These are phyloP conservation scores for Athene noctua DNA, from an alignment of 2,113 vertebrate species.

Conservation along the genomic window DNA sequence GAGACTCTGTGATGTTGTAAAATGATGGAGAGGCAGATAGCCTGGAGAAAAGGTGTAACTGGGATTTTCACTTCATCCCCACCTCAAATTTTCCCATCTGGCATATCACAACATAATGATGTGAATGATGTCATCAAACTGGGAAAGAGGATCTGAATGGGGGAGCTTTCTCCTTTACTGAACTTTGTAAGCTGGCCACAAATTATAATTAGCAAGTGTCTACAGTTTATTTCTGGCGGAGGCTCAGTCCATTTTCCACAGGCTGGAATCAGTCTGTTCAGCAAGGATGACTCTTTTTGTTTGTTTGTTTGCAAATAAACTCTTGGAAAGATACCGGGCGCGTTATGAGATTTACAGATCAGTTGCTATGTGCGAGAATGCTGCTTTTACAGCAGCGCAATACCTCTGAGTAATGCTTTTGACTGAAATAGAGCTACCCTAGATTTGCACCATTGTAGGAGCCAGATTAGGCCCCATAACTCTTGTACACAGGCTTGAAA, in stretches of 20 bases:
- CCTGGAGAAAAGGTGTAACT: constrained; percentile 48
- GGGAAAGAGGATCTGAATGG: constrained; percentile 33
- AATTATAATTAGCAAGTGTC: constrained; percentile 38
- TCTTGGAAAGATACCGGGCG: constrained; percentile 25
- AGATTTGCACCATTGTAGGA: constrained; percentile 33
- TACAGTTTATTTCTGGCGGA: constrained; percentile 30
- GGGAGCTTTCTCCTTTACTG: constrained; percentile 25
- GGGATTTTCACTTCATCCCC: constrained; percentile 60
- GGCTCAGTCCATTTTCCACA: constrained; percentile 11
- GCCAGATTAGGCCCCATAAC: constrained; percentile 43
- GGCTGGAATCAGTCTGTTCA: constrained; percentile 37
- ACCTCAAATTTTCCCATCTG: constrained; percentile 69
- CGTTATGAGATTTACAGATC: constrained; percentile 51
- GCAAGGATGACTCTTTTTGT: constrained; percentile 33
- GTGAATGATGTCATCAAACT: constrained; percentile 63
- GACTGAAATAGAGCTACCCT: constrained; percentile 30
- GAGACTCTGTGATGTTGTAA: constrained; percentile 62
- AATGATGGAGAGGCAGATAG: constrained; percentile 58
- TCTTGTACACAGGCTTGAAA: constrained; percentile 11
- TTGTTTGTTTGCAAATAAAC: constrained; percentile 67
- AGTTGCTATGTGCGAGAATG: neutral
- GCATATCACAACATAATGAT: constrained; percentile 64
- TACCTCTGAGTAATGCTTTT: constrained; percentile 51
- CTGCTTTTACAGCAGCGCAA: constrained; percentile 4
- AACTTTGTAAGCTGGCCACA: constrained; percentile 36